Percentiles rank a stretch among this genome's conserved stretches.
Conservation (phyloP, 2,113 vertebrate species). For the Noctilio leporinus region DNA sequence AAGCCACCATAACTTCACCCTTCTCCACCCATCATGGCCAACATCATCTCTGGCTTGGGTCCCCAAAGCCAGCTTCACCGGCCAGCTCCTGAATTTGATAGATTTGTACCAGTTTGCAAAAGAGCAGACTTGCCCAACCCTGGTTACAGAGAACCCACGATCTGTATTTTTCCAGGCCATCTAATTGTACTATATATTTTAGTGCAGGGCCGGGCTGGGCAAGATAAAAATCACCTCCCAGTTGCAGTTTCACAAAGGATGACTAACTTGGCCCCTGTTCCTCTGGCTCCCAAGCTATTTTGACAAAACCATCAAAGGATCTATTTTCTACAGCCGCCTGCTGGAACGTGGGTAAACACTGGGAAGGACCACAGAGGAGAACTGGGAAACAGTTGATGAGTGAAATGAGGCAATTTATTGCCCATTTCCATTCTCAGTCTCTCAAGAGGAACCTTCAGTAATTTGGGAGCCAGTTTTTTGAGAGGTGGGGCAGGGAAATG, state of each 20-base stretch:
- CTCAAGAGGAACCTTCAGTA: background rate
- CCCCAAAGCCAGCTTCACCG: background rate
- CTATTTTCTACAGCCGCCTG: background rate
- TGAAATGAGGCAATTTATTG: background rate
- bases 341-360: background rate
- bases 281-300: slow-evolving; percentile 19
- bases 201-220: background rate
- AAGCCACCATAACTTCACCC: background rate
- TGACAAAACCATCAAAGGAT: slow-evolving; percentile 43
- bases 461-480: background rate
- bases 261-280: background rate
- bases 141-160: background rate
- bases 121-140: background rate
- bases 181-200: background rate
- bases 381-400: background rate
- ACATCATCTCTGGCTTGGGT: background rate
- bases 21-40: background rate
- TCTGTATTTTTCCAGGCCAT: background rate
- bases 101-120: background rate
- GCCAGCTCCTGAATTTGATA: background rate
- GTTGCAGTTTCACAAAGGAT: background rate
- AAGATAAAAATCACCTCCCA: background rate
- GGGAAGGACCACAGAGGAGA: background rate
- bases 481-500: background rate
- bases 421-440: background rate